phyloP scores from a whole-genome alignment of 2,888 invertebrate genomes.

The Euproctis similis region DNA sequence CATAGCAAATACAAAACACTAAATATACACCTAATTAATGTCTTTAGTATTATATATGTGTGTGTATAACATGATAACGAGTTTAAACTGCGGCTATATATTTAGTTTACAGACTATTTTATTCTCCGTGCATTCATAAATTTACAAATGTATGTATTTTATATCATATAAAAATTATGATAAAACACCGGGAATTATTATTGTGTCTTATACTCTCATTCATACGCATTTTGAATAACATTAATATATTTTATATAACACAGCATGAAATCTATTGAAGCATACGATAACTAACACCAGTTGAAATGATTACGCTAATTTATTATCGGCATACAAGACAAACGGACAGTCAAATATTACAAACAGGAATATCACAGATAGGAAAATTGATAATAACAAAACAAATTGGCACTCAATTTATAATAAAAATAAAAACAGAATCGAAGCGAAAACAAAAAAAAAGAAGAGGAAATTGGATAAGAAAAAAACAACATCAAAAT shows the following conservation, averaged over 20 bases:
- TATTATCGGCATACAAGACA: too few relatives aligned
- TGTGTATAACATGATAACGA: neutral
- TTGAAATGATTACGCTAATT: too few relatives aligned
- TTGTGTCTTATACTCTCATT: conserved; percentile 17
- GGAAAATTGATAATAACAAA: conserved; percentile 12
- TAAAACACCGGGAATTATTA: too few relatives aligned
- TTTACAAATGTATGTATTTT: too few relatives aligned
- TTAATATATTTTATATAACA: too few relatives aligned
- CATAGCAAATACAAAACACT: neutral
- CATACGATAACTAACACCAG: too few relatives aligned
- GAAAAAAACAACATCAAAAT: conserved; percentile 15
- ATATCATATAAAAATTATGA: too few relatives aligned
- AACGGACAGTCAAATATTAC: too few relatives aligned
- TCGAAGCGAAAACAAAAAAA: conserved; percentile 15
- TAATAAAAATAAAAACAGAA: too few relatives aligned
- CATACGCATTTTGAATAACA: conserved; percentile 12
- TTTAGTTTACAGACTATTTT: too few relatives aligned
- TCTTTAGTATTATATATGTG: neutral
- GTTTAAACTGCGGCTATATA: neutral
- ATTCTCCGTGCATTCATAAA: too few relatives aligned
- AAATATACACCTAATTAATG: neutral
- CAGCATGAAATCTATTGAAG: conserved; percentile 16
- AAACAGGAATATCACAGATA: too few relatives aligned
- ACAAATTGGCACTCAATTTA: conserved; percentile 14
- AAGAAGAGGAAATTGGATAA: conserved; percentile 19